phyloP scores from a whole-genome alignment of 1,140 invertebrate genomes.

The Apis cerana region DNA sequence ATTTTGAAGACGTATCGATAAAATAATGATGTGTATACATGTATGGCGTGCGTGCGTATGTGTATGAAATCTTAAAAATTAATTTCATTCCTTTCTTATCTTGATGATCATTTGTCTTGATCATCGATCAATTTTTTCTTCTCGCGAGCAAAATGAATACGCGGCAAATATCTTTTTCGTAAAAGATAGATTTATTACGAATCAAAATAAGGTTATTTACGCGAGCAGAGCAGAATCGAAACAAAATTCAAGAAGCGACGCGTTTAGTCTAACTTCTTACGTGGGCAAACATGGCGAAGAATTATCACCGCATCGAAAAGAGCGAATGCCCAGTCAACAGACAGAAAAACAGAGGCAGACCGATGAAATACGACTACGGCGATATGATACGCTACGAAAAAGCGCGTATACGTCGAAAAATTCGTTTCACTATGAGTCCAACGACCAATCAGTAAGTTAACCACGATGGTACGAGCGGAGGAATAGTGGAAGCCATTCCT shows the following conservation, averaged over 20 bases:
- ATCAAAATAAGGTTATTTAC: slow-evolving; percentile 56
- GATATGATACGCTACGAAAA: slow-evolving; percentile 47
- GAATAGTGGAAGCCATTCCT: slow-evolving; percentile 64
- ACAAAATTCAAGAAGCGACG: slow-evolving; percentile 11
- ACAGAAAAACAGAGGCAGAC: slow-evolving; percentile 46
- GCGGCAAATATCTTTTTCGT: neutral
- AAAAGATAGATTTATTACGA: neutral
- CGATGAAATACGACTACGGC: slow-evolving; percentile 58
- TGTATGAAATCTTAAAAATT: no score
- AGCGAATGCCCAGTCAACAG: slow-evolving; percentile 37
- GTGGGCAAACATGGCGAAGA: slow-evolving; percentile 36
- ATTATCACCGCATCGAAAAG: slow-evolving; percentile 43
- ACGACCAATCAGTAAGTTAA: slow-evolving; percentile 68
- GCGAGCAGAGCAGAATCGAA: slow-evolving; percentile 26
- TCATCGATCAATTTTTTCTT: no score
- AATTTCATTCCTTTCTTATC: no score
- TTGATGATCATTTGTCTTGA: no score
- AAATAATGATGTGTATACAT: no score
- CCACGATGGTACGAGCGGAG: slow-evolving; percentile 44
- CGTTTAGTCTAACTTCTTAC: slow-evolving; percentile 20
- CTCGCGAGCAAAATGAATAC: neutral
- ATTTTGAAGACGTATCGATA: no score
- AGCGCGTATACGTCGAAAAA: slow-evolving; percentile 54
- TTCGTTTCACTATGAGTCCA: slow-evolving; percentile 52
- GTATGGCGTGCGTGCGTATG: no score